Percentiles rank a stretch among this genome's conserved stretches.
Evolutionary conservation across 1,140 invertebrate species (phyloP).

Genomic region (Drosophila serrata): DNA sequence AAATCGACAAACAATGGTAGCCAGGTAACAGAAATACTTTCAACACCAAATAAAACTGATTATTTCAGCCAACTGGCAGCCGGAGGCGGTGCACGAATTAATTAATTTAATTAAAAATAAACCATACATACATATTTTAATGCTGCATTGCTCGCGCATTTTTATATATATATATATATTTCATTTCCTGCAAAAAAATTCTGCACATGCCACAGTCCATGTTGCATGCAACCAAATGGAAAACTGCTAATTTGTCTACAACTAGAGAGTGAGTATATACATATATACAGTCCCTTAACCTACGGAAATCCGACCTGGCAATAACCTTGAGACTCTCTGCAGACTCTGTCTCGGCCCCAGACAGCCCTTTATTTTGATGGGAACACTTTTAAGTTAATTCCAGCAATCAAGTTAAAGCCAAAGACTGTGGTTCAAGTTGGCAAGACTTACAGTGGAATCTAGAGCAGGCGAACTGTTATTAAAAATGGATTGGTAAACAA

Average conservation of each 20-base stretch:
- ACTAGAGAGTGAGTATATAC: neutral
- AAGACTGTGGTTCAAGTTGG: neutral
- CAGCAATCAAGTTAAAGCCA: conserved; percentile 1
- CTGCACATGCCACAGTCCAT: conserved; percentile 46
- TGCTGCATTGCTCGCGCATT: conserved; percentile 39
- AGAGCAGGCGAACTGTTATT: no score
- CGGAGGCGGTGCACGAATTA: conserved; percentile 64
- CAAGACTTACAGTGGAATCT: neutral
- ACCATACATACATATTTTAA: conserved; percentile 49
- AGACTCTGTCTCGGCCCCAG: conserved; percentile 1
- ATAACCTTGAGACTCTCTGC: conserved; percentile 65
- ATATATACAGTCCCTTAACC: neutral
- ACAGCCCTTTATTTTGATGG: conserved; percentile 14
- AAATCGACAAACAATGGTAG: conserved; percentile 69
- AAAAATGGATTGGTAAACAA: no score
- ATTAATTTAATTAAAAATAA: conserved; percentile 78
- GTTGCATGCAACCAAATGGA: conserved; percentile 52
- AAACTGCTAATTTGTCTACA: conserved; percentile 58
- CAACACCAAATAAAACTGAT: conserved; percentile 74
- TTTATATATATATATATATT: conserved; percentile 42
- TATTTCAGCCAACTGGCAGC: conserved; percentile 51
- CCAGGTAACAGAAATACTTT: conserved; percentile 75
- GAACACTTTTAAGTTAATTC: conserved; percentile 11
- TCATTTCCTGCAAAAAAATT: conserved; percentile 72
- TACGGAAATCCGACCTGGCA: conserved; percentile 43